Base-by-base conservation (phyloP, 1,140 invertebrate species). In the Hycleus cichorii region DNA sequence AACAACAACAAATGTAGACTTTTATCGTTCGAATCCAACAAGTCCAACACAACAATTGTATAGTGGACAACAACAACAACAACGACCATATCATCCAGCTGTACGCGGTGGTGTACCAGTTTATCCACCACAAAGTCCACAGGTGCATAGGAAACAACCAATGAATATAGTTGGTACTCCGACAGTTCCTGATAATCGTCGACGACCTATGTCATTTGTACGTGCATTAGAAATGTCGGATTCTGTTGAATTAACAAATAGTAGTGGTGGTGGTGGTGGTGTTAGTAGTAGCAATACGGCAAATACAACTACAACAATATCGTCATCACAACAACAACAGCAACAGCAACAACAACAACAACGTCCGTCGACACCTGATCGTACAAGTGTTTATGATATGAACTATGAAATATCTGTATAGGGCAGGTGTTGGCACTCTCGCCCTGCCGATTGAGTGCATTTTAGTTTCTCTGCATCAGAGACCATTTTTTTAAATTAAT, bases 351-450 rank as follows among this genome's bases (percentile, higher is more conserved):
- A 68, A 46, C 53, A 64, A 58, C 59, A 69, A 53, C 68, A 62
- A 56, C 64, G 68, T 49, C 72, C 84, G 18, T 82, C 85, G 24
- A 88, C 84, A n/a, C 87, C 84, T 25, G 90, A 93, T 71, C 83
- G 90, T 59, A 86, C 86, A 60, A 93, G 89, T 76, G 87, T 93
- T 55, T 95, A 95, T 74, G 93, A 95, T 75, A 93, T 92, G 86
- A 94, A 93, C 77, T 95, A 95, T 76, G 93, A 96, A 77, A 95
- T 95, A 76, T 94, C 92, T 54, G 92, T 95, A 78, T 87, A 83
- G 79, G 71, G 68, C 56, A 64, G 70, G 71, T 71, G 70, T 68
- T 64, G 69, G 70, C 72, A 74, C 72, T 73, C 72, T 45, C 69
- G 65, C 64, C 64, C 62, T 57, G 69, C 64, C 69, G 70, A 71